These are phyloP conservation scores for Drepana arcuata DNA, from an alignment of 1,140 invertebrate species.

Conservation along the genomic window DNA sequence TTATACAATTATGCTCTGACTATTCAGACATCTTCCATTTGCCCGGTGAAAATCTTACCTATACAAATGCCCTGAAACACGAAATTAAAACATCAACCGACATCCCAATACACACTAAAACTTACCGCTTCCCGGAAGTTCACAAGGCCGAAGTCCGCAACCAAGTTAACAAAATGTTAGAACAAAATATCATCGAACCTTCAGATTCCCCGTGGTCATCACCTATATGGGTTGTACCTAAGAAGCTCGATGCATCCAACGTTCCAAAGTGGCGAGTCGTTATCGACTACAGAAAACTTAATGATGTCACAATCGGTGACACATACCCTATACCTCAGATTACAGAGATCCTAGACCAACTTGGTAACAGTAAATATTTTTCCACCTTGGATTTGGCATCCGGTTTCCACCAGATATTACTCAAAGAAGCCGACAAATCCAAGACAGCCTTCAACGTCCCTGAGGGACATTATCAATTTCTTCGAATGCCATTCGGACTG, in stretches of 20 bases:
- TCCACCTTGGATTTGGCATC: slow-evolving; percentile 32
- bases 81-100: too few relatives aligned
- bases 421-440: slow-evolving; percentile 24
- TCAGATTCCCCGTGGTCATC: slow-evolving; percentile 34
- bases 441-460: slow-evolving; percentile 50
- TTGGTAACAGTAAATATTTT: slow-evolving; percentile 33
- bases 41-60: too few relatives aligned
- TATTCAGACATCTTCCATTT: too few relatives aligned
- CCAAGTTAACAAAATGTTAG: slow-evolving; percentile 58
- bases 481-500: slow-evolving; percentile 46
- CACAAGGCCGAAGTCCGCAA: too few relatives aligned
- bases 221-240: slow-evolving; percentile 53
- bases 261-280: slow-evolving; percentile 48
- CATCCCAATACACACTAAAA: too few relatives aligned
- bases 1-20: too few relatives aligned
- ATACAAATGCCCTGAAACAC: too few relatives aligned
- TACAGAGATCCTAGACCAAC: slow-evolving; percentile 34
- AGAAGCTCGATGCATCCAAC: slow-evolving; percentile 45
- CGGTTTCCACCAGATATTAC: slow-evolving; percentile 36
- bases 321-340: slow-evolving; percentile 70
- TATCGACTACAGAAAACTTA: slow-evolving; percentile 35
- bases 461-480: slow-evolving; percentile 54
- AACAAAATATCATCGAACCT: slow-evolving; percentile 44
- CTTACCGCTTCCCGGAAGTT: too few relatives aligned
- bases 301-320: slow-evolving; percentile 38